These are phyloP conservation scores for Thinocorus orbignyianus DNA, from an alignment of 2,113 vertebrate species.

Conservation along the genomic window DNA sequence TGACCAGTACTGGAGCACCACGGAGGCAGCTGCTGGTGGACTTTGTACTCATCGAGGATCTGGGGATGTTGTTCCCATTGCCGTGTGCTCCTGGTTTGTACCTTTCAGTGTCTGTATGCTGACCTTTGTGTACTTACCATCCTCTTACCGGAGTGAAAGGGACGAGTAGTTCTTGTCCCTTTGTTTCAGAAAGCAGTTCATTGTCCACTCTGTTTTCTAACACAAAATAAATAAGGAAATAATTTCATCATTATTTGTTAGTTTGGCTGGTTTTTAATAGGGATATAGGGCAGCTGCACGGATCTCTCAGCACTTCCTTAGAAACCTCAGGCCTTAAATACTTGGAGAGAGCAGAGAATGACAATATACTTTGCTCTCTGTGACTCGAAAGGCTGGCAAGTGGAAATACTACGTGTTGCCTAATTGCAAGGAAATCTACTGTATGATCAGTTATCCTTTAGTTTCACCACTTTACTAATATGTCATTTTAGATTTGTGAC, in stretches of 20 bases:
- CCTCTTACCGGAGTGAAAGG: conserved; percentile 35
- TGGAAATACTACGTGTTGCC: not conserved
- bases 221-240: conserved; percentile 62
- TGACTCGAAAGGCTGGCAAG: not conserved
- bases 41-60: not conserved
- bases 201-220: conserved; percentile 55
- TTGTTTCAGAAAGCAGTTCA: conserved; percentile 58
- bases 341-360: not conserved
- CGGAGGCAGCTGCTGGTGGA: not conserved
- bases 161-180: not conserved
- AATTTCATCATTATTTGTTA: conserved; percentile 55
- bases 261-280: conserved; percentile 50
- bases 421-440: not conserved
- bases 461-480: not conserved
- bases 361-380: not conserved
- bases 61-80: conserved; percentile 1
- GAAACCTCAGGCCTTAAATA: conserved; percentile 7
- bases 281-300: not conserved
- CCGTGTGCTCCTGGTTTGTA: conserved; percentile 20
- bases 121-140: conserved; percentile 33
- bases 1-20: not conserved
- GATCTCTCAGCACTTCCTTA: conserved; percentile 14
- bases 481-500: not conserved
- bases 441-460: not conserved
- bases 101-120: conserved; percentile 1